Evolutionary conservation across 2,888 invertebrate species (phyloP).

Genomic region (Zaprionus lineosus): DNA sequence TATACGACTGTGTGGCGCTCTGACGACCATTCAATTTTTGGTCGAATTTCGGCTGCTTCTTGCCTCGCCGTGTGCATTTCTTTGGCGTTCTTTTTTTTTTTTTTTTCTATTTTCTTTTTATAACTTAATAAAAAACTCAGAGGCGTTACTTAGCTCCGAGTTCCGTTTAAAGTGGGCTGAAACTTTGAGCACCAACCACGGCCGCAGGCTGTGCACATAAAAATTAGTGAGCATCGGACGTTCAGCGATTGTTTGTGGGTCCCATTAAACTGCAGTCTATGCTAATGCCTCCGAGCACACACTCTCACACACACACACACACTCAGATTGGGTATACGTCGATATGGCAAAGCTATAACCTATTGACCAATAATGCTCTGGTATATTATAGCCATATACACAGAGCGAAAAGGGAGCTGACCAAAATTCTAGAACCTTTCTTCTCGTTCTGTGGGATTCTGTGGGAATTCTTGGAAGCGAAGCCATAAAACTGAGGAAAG

Average conservation of each 20-base stretch:
- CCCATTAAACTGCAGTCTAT: constrained; percentile 61
- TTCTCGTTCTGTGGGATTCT: no score
- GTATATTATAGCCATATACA: constrained; percentile 39
- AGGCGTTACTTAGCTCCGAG: constrained; percentile 53
- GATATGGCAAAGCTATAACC: constrained; percentile 38
- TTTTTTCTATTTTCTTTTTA: constrained; percentile 51
- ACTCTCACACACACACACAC: constrained; percentile 7
- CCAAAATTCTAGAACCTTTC: no score
- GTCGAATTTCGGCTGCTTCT: constrained; percentile 35
- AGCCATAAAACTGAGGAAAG: no score
- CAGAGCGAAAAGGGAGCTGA: constrained; percentile 16
- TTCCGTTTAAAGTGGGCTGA: constrained; percentile 71
- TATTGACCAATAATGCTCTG: constrained; percentile 52
- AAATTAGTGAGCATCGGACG: constrained; percentile 56
- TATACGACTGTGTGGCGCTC: constrained; percentile 41
- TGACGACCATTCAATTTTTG: constrained; percentile 36
- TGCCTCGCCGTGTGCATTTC: constrained; percentile 15
- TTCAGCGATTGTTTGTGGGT: constrained; percentile 46
- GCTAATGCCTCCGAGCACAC: constrained; percentile 43
- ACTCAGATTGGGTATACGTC: constrained; percentile 3
- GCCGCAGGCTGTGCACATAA: constrained; percentile 58
- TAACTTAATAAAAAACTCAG: constrained; percentile 66
- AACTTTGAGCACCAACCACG: constrained; percentile 8
- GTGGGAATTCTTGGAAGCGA: no score
- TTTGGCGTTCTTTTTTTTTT: constrained; percentile 2